Evolutionary conservation across 2,888 invertebrate genomes (phyloP).

Genomic region (Archips xylosteana): DNA sequence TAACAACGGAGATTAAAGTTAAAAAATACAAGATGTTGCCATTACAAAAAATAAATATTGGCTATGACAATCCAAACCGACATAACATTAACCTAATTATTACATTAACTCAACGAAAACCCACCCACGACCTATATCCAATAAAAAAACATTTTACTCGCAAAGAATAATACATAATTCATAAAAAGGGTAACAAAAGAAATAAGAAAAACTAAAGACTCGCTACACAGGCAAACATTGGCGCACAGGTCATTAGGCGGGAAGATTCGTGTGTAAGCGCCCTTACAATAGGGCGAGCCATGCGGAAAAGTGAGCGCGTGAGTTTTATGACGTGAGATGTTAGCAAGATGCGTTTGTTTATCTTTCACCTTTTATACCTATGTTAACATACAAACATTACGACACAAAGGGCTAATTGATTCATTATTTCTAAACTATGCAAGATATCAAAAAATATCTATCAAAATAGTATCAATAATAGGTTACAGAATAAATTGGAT

Average conservation of each 20-base stretch:
- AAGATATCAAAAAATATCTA: too few relatives aligned
- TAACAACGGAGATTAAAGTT: too few relatives aligned
- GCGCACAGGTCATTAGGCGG: conserved; percentile 38
- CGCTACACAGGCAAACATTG: conserved; percentile 38
- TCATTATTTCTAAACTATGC: too few relatives aligned
- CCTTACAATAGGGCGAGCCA: conserved; percentile 30
- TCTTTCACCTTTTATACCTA: neutral
- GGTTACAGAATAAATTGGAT: too few relatives aligned
- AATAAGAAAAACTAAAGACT: conserved; percentile 29
- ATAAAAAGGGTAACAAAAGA: conserved; percentile 34
- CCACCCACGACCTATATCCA: neutral
- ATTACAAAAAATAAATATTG: too few relatives aligned
- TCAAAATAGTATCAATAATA: too few relatives aligned
- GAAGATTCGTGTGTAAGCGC: conserved; percentile 39
- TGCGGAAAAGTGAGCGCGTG: conserved; percentile 33
- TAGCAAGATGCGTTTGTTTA: conserved; percentile 6
- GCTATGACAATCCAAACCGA: too few relatives aligned
- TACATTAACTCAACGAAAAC: neutral
- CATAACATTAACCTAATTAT: neutral
- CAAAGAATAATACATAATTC: conserved; percentile 37
- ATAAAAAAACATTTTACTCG: conserved; percentile 21
- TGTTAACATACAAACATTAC: neutral
- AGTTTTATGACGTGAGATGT: conserved; percentile 5
- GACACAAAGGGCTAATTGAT: neutral
- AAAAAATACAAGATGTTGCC: too few relatives aligned